phyloP scores from a whole-genome alignment of 2,888 invertebrate genomes.

The Torymus aiolomorphi region DNA sequence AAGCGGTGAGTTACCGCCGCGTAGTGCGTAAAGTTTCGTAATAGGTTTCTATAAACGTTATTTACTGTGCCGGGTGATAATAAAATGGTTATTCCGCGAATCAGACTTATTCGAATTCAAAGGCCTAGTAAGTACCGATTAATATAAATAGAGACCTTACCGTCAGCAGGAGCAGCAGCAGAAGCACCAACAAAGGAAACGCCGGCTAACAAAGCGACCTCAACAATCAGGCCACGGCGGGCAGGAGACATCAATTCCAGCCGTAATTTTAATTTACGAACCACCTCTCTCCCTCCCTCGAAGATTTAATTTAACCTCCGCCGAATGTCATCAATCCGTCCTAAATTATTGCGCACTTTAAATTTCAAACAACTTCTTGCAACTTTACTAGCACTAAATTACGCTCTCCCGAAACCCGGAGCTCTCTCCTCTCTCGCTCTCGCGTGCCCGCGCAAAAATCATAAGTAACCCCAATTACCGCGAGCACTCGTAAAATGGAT shows the following conservation, averaged over 20 bases:
- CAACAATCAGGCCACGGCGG: too few species aligned
- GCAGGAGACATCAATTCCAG: not conserved
- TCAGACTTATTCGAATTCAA: too few species aligned
- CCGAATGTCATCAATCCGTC: slow-evolving; percentile 36
- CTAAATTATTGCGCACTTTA: slow-evolving; percentile 37
- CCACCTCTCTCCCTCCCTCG: not conserved
- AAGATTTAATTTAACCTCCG: slow-evolving; percentile 32
- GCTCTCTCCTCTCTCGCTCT: not conserved
- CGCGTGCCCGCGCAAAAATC: slow-evolving; percentile 10
- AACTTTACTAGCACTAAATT: slow-evolving; percentile 49
- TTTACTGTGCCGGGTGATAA: too few species aligned
- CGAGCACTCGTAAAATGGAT: slow-evolving; percentile 50
- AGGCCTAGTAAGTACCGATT: too few species aligned
- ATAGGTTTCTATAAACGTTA: too few species aligned
- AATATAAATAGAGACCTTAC: too few species aligned
- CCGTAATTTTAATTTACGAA: slow-evolving; percentile 26
- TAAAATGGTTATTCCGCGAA: too few species aligned
- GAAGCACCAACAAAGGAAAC: too few species aligned
- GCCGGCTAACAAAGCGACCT: too few species aligned
- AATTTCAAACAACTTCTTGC: slow-evolving; percentile 41
- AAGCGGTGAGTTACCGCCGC: too few species aligned
- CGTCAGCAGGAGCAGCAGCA: too few species aligned
- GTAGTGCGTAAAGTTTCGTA: too few species aligned
- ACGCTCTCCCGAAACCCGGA: slow-evolving; percentile 31
- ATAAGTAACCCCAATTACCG: slow-evolving; percentile 49